These are phyloP conservation scores for Podarcis muralis DNA, from an alignment of 2,113 vertebrate genomes.

Conservation along the genomic window DNA sequence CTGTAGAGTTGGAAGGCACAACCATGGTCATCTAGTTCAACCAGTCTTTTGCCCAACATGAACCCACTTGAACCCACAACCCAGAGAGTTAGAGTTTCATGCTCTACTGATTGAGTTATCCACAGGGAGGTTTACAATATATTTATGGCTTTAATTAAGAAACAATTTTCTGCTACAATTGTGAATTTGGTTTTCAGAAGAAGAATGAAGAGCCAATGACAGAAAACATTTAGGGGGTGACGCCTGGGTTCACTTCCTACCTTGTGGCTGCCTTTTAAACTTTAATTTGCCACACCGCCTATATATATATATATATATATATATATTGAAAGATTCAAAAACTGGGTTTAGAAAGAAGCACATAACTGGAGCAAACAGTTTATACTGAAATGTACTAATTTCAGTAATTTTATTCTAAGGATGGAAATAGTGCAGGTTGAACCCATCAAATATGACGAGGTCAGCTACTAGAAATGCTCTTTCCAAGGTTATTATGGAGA, in stretches of 20 bases:
- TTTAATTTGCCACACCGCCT: neutral
- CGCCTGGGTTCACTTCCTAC: neutral
- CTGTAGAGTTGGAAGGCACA: too few species aligned
- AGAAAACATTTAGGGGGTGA: neutral
- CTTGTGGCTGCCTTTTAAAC: neutral
- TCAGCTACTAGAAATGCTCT: neutral
- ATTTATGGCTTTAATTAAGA: neutral
- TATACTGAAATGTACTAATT: neutral
- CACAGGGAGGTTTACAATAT: too few species aligned
- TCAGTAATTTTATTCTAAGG: neutral
- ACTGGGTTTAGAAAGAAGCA: neutral
- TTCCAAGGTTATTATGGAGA: slow-evolving; percentile 5
- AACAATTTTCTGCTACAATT: neutral
- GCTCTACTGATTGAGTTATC: too few species aligned
- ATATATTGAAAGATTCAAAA: neutral
- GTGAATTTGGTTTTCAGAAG: neutral
- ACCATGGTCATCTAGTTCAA: too few species aligned
- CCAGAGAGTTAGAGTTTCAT: too few species aligned
- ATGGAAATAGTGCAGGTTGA: neutral
- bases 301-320: too few species aligned
- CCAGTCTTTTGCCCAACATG: too few species aligned
- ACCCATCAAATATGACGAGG: neutral
- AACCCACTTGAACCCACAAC: too few species aligned
- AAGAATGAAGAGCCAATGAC: neutral
- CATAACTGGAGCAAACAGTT: neutral